Base-by-base conservation (phyloP, 2,888 invertebrate species). In the Pherbina coryleti region DNA sequence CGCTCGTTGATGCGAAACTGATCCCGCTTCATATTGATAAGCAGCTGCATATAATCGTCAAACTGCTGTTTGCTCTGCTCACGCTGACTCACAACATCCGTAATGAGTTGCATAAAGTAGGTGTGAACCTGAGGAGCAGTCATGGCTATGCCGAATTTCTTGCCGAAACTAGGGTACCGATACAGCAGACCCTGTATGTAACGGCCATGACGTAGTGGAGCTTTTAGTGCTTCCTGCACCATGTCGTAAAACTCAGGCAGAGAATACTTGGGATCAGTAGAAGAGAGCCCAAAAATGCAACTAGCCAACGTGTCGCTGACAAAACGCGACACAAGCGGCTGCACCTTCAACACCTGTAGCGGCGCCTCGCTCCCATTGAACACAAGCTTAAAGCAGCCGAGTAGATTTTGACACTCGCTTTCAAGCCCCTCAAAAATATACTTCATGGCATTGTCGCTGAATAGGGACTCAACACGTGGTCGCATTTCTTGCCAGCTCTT, bases 21-120 rank as follows among this genome's bases (percentile, higher is more conserved):
- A 37, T 85, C 78, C 0, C 81, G 90, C 80, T 91, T 91, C 31
- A 92, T 82, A 62, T 92, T 90, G 53, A 92, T 88, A 55, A 93
- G 83, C 28, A 92, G 84, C 82, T 93, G 92, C 78, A 93, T 84
- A 79, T 93, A 93, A 84, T 93, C 93, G 73, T 91, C 49, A 7
- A 19, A 53, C 31, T 44, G 22, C 53, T 8, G 5, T 5, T 62
- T 49, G 44, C 31, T 14, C 9, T 25, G 66, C 11, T 82, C 84
- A 0, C 80, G 79, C 3, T 82, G 75, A 28, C 84, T 85, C 55
- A 86, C 84, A 25, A 86, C 84, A 19, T 86, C 84, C 11, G 79
- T 79, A 14, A 87, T 82, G 4, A 87, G 79, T 0, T 66, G 70
- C 0, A 84, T 78, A 70, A 88, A 87, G 67, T 87, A 87, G 0